These are phyloP conservation scores for Sussaba pulchella DNA, from an alignment of 2,888 invertebrate genomes.

Conservation along the genomic window DNA sequence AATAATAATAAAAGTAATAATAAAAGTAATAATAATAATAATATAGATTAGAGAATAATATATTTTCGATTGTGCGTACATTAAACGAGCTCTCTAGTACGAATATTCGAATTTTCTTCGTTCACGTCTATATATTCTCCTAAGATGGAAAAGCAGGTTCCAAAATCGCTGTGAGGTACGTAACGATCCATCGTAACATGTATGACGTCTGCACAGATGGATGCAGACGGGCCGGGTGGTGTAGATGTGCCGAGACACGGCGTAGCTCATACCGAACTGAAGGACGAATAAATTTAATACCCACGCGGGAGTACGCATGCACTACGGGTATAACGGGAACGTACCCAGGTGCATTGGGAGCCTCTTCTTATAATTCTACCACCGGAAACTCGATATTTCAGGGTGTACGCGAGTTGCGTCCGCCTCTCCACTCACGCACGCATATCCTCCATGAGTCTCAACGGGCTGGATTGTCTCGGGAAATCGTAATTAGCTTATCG, in stretches of 20 bases:
- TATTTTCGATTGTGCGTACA: conserved; percentile 18
- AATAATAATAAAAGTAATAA: conserved; percentile 27
- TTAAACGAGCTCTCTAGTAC: conserved; percentile 33
- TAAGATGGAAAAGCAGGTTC: conserved; percentile 4
- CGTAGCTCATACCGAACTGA: neutral
- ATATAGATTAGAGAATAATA: conserved; percentile 38
- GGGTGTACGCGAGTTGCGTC: conserved; percentile 17
- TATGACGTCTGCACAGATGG: neutral
- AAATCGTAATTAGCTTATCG: conserved; percentile 52
- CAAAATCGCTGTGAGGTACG: conserved; percentile 19
- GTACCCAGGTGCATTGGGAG: conserved; percentile 24
- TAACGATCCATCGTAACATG: conserved; percentile 39
- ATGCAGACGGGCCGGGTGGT: neutral
- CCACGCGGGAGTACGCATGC: neutral
- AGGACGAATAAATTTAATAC: conserved; percentile 40
- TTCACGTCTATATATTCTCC: neutral
- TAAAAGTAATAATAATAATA: neutral
- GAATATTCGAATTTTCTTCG: neutral
- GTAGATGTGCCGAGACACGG: neutral
- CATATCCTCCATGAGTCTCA: conserved; percentile 41
- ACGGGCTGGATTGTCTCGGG: conserved; percentile 52
- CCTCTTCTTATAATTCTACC: conserved; percentile 42
- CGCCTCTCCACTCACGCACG: conserved; percentile 26
- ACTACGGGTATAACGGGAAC: conserved; percentile 15
- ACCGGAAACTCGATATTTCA: conserved; percentile 52